Percentiles rank a stretch among this genome's conserved stretches.
These are phyloP conservation scores for Natator depressus DNA, from an alignment of 2,113 vertebrate genomes.

Conservation along the genomic window DNA sequence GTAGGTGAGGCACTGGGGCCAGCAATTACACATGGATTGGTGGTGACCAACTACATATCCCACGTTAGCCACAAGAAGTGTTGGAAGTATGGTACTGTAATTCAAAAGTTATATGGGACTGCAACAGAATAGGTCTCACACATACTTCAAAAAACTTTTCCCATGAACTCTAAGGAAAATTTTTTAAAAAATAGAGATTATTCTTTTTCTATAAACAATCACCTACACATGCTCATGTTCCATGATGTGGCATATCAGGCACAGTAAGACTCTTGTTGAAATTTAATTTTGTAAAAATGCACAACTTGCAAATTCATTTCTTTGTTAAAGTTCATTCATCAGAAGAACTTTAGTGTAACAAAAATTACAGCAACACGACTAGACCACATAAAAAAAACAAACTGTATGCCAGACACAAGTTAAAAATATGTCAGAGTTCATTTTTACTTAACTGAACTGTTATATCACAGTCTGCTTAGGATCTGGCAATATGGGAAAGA, in stretches of 20 bases:
- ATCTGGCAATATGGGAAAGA: constrained; percentile 47
- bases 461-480: constrained; percentile 16
- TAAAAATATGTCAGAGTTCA: constrained; percentile 41
- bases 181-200: accelerated
- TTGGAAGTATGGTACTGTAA: not conserved
- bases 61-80: not conserved
- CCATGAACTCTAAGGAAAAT: accelerated
- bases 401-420: constrained; percentile 20
- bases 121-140: not conserved
- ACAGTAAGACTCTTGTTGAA: not conserved
- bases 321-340: not conserved
- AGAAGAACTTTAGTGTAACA: not conserved
- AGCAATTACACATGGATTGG: no score
- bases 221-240: not conserved
- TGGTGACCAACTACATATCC: no score
- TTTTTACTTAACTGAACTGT: constrained; percentile 25
- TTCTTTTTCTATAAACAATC: not conserved
- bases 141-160: accelerated
- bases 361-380: not conserved
- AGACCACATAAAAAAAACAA: constrained; percentile 25
- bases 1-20: no score
- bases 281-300: not conserved
- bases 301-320: constrained; percentile 13
- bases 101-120: not conserved
- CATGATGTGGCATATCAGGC: not conserved